phyloP scores from a whole-genome alignment of 2,888 invertebrate species.

The Germaria angustata region DNA sequence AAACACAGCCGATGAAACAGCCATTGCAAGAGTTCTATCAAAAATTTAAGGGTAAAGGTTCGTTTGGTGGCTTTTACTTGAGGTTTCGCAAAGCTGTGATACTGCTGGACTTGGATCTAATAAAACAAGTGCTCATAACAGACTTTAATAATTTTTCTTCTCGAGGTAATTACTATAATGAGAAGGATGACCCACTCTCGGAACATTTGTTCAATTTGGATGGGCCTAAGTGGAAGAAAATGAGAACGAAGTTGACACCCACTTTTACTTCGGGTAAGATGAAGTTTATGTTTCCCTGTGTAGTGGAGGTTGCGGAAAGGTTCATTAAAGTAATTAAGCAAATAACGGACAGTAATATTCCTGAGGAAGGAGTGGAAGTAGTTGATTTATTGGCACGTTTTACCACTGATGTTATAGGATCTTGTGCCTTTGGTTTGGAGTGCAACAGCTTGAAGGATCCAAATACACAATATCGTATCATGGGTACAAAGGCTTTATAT shows the following conservation, averaged over 20 bases:
- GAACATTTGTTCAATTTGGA: slow-evolving; percentile 78
- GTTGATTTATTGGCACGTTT: slow-evolving; percentile 80
- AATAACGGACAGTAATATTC: slow-evolving; percentile 33
- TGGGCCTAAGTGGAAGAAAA: slow-evolving; percentile 80
- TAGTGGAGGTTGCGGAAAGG: slow-evolving; percentile 75
- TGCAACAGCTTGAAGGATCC: slow-evolving; percentile 80
- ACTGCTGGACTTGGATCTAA: slow-evolving; percentile 75
- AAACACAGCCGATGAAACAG: slow-evolving; percentile 69
- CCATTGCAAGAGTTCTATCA: slow-evolving; percentile 72
- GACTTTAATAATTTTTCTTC: slow-evolving; percentile 78
- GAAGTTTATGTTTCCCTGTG: slow-evolving; percentile 80
- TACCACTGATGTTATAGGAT: slow-evolving; percentile 81
- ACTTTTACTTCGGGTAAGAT: slow-evolving; percentile 81
- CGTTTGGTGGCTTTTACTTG: slow-evolving; percentile 74
- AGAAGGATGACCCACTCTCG: slow-evolving; percentile 77
- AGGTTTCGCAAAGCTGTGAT: slow-evolving; percentile 70
- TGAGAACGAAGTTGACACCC: slow-evolving; percentile 80
- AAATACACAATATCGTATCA: slow-evolving; percentile 76
- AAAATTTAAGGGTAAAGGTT: slow-evolving; percentile 71
- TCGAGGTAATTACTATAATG: slow-evolving; percentile 77
- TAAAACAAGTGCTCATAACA: slow-evolving; percentile 77
- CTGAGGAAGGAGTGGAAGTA: slow-evolving; percentile 74
- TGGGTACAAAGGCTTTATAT: slow-evolving; percentile 72
- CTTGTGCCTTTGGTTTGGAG: slow-evolving; percentile 80
- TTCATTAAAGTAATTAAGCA: slow-evolving; percentile 72